Base-by-base conservation (phyloP, 2,888 invertebrate genomes). In the Drosophila robusta region DNA sequence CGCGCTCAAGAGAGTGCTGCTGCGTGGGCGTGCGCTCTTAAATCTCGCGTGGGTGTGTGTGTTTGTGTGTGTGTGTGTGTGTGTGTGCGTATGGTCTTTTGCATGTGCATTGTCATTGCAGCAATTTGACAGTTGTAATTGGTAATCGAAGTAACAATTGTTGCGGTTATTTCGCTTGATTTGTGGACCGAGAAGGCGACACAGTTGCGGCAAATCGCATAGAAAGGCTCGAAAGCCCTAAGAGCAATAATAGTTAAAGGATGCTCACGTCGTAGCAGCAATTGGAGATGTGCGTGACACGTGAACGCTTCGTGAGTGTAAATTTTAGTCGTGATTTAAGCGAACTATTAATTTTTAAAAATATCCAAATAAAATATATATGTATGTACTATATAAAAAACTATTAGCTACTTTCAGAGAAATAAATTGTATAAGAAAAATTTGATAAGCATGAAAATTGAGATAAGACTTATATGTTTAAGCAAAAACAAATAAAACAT, bases 71-170 rank as follows among this genome's bases (percentile, higher is more conserved):
- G 18, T n/a, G n/a, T 24, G 22, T 12, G 16, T 36, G 18, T n/a
- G 9, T 41, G 22, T 41, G 34, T 55, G 12, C 16, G 29, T 32
- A 11, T 16, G 24, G 29, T 8, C 29, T 29, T 29, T 29, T 18
- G 52, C 41, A 32, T 36, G 14, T 18, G 61, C 55, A 46, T 39
- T 32, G 41, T 42, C 29, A 9, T 46, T 52, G 46, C 60, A 47
- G 70, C 51, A 68, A 61, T 61, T 60, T 38, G 50, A 51, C 50
- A 36, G 50, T 47, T 36, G 47, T 57, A 70, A 70, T 69, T 62
- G 67, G 32, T 45, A 61, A 71, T 66, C 46, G 55, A 54, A 41
- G 32, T 45, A 55, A 38, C 39, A 58, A 55, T 58, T 64, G 57
- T 54, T 58, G 67, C 47, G 55, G 39, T 50, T 51, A 11, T 39